Evolutionary conservation across 2,888 invertebrate genomes (phyloP), one percentile per base, ranked within the genome.

Genomic region (Drosophila birchii): DNA sequence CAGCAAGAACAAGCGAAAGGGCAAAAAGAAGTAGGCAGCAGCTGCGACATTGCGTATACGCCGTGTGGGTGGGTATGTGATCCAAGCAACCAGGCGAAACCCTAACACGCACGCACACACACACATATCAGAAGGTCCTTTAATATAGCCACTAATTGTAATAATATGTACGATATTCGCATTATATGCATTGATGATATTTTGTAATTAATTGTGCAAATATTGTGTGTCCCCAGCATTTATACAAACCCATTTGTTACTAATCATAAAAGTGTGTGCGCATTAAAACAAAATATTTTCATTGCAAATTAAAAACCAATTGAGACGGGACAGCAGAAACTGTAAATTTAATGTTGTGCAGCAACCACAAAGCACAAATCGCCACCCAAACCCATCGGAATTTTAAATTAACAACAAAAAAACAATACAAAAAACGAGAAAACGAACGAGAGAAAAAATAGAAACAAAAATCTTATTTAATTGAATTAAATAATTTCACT

Each of bases 401-500:
- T 68, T 68, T 68, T 76, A 56, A 70, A 70, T 71, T 54, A 55
- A 44, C 41, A 47, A 44, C 16, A 54, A 39, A 44, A 32, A 64
- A 8, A 29, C 1, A 29, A 29, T 0, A 29, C n/a, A 43, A 32
- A 32, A 70, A 47, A 47, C 63, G 51, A 41, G 58, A 62, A 70
- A 69, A 49, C 44, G 51, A 53, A 20, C 8, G 39, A 34, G 20
- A 56, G 34, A 32, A 32, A 62, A 77, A 45, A 55, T 67, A 39
- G 4, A 51, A 79, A 76, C 81, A 81, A 91, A 90, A 85, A 79
- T 90, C 81, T 91, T 88, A 91, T 91, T 91, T 91, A 91, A 89
- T 88, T 83, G 36, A 83, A 78, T 90, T 91, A 91, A 91, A 91
- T 90, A 90, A 91, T 91, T 89, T 91, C 49, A 86, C 71, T 86